Percentiles rank a stretch among this genome's conserved stretches.
phyloP scores from a whole-genome alignment of 2,888 invertebrate genomes.

The Encarsia formosa region DNA sequence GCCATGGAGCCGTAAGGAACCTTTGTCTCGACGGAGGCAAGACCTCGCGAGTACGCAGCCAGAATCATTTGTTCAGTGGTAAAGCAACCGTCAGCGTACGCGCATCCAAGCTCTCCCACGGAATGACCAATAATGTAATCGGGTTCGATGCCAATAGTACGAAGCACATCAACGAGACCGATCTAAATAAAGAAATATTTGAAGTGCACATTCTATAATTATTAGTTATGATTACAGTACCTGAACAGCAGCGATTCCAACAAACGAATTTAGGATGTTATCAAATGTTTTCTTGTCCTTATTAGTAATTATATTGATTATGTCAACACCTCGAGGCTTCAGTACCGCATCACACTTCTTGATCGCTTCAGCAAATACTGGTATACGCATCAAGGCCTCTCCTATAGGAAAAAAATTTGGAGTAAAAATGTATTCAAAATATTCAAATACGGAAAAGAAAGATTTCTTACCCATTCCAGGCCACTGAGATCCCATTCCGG shows the following conservation, averaged over 20 bases:
- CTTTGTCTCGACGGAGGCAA: conserved; percentile 40
- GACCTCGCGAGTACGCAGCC: conserved; percentile 41
- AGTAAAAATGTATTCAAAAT: no score
- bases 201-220: neutral
- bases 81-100: conserved; percentile 89
- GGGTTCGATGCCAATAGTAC: conserved; percentile 59
- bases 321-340: conserved; percentile 59
- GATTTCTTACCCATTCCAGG: conserved; percentile 67
- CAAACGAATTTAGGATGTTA: conserved; percentile 66
- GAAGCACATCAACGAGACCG: conserved; percentile 63
- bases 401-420: no score
- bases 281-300: conserved; percentile 61
- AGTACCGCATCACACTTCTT: conserved; percentile 57
- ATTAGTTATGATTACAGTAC: conserved; percentile 40
- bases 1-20: conserved; percentile 79
- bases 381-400: conserved; percentile 62
- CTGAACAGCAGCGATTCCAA: conserved; percentile 68
- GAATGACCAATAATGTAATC: conserved; percentile 84
- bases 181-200: conserved; percentile 46
- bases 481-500: conserved; percentile 91
- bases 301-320: conserved; percentile 60
- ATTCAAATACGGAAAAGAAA: neutral
- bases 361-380: conserved; percentile 64
- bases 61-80: conserved; percentile 54
- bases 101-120: conserved; percentile 91